Evolutionary conservation across 2,888 invertebrate genomes (phyloP).

Genomic region (Caenorhabditis afra): DNA sequence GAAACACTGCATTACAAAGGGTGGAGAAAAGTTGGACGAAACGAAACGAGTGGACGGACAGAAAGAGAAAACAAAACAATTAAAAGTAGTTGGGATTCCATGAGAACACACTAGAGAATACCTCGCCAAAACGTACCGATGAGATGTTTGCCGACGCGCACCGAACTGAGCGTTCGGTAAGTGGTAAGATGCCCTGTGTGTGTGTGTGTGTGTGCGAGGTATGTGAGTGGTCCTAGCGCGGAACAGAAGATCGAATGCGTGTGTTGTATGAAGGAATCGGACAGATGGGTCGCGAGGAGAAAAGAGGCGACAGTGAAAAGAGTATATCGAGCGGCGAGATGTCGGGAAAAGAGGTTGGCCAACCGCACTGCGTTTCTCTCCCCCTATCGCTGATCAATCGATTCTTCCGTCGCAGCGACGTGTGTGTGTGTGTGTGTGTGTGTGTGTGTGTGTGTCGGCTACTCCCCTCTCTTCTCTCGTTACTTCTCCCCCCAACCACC

Average conservation of each 20-base stretch:
- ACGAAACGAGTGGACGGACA: too few species aligned
- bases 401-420: conserved; percentile 19
- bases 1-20: too few species aligned
- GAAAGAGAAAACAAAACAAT: too few species aligned
- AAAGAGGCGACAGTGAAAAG: not conserved
- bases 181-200: not conserved
- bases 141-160: too few species aligned
- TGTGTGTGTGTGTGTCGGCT: conserved; percentile 16
- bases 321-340: conserved; percentile 23
- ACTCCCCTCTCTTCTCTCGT: conserved; percentile 3
- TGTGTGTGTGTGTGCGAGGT: not conserved
- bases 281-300: conserved; percentile 43
- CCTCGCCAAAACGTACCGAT: too few species aligned
- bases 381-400: conserved; percentile 59
- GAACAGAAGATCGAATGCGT: conserved; percentile 38
- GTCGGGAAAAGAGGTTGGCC: conserved; percentile 12
- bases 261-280: conserved; percentile 27
- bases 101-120: too few species aligned
- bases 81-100: too few species aligned
- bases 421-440: too few species aligned
- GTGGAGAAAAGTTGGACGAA: too few species aligned
- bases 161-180: too few species aligned
- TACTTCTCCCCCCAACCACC: not conserved
- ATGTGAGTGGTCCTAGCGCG: conserved; percentile 20
- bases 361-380: conserved; percentile 41